Evolutionary conservation across 2,797 vertebrate genomes (phyloP), one percentile per base, ranked within the genome.

Genomic region (Chelmon rostratus): DNA sequence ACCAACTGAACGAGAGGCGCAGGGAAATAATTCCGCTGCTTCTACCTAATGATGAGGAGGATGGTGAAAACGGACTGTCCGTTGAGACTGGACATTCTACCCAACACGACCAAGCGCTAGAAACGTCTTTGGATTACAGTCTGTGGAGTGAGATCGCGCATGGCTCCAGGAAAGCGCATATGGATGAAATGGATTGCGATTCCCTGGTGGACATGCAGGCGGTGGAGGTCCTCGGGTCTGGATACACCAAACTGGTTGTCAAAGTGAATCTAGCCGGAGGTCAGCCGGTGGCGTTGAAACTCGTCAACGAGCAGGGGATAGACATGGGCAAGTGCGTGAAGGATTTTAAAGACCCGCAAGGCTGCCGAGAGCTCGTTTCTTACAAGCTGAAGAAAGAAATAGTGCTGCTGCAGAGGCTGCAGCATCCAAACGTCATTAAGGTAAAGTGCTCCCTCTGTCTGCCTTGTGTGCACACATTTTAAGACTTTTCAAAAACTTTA

Each of bases 301-400:
- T 95, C 8, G 96, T 98, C 65, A 96, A 97, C 77, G 88, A 94
- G 49, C 91, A 95, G 58, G 97, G 97, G 21, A 91, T 94, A 38
- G 97, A 98, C 91, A 96, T 97, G 94, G 93, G 88, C 35, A 94
- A 92, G 53, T 98, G 97, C 72, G 35, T 96, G 81, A 93, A 95
- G 82, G 95, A 96, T 2, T 96, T 96, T 72, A 86, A 91, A 52
- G 96, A 96, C 31, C 88, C 90, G 0, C 86, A 63, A 4, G 96
- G 96, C 65, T 98, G 97, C 90, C 89, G 94, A 13, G 92, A 96
- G 71, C 94, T 98, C 35, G 96, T 97, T 46, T 95, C 96, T 1
- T 97, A 93, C 91, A 98, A 98, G 80, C 82, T 98, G 88, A 94
- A 96, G 83, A 98, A 98, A 78, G 97, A 98, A 94, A 94, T 96